Base-by-base conservation (phyloP, 2,113 vertebrate genomes). In the Montifringilla adamsi region DNA sequence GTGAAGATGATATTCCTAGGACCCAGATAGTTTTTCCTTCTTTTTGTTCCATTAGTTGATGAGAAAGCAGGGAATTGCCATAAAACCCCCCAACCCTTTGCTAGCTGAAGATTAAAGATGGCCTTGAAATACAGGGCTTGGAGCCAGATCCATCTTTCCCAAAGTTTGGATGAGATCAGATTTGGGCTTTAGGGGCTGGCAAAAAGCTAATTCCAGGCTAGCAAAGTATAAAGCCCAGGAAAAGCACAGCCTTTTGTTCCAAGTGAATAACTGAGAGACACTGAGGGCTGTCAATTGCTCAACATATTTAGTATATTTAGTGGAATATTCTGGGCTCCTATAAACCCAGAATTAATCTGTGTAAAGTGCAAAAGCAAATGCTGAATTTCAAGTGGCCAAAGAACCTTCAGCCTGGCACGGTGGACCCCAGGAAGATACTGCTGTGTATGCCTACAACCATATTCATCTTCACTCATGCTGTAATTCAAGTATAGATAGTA, bases 21-120 rank as follows among this genome's bases (percentile, higher is more conserved):
- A 83, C 28, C 27, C 35, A 84, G 75, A 80, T 41, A 91, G n/a
- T 23, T 94, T 87, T 93, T 77, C 52, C 85, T 95, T 67, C 19
- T 93, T 89, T 95, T 96, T 94, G 35, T 86, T 94, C 52, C 26
- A 41, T 70, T 84, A 68, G 64, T 84, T 94, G 82, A 96, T 1
- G 23, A 86, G 56, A 84, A 92, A 94, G 33, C 27, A 44, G 26
- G n/a, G 64, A 88, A 93, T 72, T 86, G 47, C 41, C 85, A 75
- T 87, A 66, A 89, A 81, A 56, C 30, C 23, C 1, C 15, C 39
- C 19, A 33, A 63, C 15, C 5, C 22, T 73, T 91, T 90, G 11
- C 68, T 93, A 78, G 21, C 47, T 55, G 17, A 74, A 50, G 37
- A 69, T 91, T 89, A 86, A 94, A 95, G 24, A 87, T 64, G n/a